Percentiles rank a stretch among this genome's conserved stretches.
Evolutionary conservation across 1,140 invertebrate genomes (phyloP).

Genomic region (Babylonia areolata): DNA sequence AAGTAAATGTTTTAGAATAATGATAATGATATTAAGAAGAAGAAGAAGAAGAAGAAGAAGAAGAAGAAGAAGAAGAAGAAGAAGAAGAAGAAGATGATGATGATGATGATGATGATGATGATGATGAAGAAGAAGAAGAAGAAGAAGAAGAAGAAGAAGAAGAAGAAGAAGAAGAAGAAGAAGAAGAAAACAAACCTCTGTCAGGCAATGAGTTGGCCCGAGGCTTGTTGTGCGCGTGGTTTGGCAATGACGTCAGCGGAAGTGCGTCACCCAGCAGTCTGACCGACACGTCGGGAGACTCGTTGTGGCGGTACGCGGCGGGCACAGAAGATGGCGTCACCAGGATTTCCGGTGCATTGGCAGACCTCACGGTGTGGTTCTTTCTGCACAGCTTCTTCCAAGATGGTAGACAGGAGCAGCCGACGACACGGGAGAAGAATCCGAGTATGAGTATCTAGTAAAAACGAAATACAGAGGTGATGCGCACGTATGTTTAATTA

Average conservation of each 20-base stretch:
- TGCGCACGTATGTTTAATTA: too few relatives aligned
- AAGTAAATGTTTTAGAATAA: too few relatives aligned
- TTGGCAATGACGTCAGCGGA: constrained; percentile 17
- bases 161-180: constrained; percentile 12
- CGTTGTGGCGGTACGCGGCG: constrained; percentile 5
- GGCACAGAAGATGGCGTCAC: constrained; percentile 29
- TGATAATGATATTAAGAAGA: too few relatives aligned
- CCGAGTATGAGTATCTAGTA: constrained; percentile 23
- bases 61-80: constrained; percentile 4
- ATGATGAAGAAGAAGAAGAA: constrained; percentile 12
- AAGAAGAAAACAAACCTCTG: not conserved
- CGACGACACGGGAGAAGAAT: not conserved
- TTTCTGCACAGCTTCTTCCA: not conserved
- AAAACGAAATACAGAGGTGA: too few relatives aligned
- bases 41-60: too few relatives aligned
- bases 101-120: too few relatives aligned
- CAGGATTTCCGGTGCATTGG: constrained; percentile 33
- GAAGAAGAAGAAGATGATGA: not conserved
- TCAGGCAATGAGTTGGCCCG: not conserved
- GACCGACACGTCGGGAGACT: constrained; percentile 17
- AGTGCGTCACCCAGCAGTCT: constrained; percentile 23
- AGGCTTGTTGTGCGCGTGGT: not conserved
- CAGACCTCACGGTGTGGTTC: not conserved
- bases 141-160: constrained; percentile 12
- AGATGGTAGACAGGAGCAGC: constrained; percentile 7